Evolutionary conservation across 2,113 vertebrate species (phyloP), one percentile per base, ranked within the genome.

Genomic region (Nematolebias whitei): DNA sequence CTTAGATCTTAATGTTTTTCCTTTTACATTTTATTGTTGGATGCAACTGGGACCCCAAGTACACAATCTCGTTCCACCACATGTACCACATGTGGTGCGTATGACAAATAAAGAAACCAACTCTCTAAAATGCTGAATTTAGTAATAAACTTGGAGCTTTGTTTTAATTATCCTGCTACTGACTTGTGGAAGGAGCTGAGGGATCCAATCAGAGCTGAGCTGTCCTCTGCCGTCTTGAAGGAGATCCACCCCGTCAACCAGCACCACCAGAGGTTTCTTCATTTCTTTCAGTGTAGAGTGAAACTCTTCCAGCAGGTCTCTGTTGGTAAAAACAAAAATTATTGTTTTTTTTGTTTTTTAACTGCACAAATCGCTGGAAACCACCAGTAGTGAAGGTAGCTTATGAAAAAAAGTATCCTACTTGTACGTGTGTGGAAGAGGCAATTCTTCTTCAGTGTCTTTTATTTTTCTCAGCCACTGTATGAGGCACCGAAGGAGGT

Each of bases 121-220:
- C n/a, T n/a, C n/a, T n/a, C n/a, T n/a, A n/a, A n/a, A n/a, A n/a
- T n/a, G n/a, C n/a, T n/a, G n/a, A n/a, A n/a, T n/a, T n/a, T n/a
- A n/a, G n/a, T n/a, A n/a, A n/a, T n/a, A n/a, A n/a, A n/a, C n/a
- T n/a, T n/a, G n/a, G n/a, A n/a, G n/a, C n/a, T n/a, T n/a, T n/a
- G n/a, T n/a, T 32, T 53, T 18, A 19, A 19, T 58, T 19, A 3
- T 41, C 19, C 12, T 52, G 44, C 35, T 32, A 77, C 88, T 74
- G 24, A 95, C 95, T 86, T 56, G 62, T 18, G 94, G 93, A 59
- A 96, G 76, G 16, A 71, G 74, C 71, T 92, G 89, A 7, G 95
- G 95, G 29, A 97, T 93, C 95, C 95, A 97, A 35, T 95, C 95
- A 56, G 90, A 95, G 79, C 74, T 85, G 10, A 84, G 75, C 53